Conservation (phyloP, 2,113 vertebrate species). For the Spea bombifrons region DNA sequence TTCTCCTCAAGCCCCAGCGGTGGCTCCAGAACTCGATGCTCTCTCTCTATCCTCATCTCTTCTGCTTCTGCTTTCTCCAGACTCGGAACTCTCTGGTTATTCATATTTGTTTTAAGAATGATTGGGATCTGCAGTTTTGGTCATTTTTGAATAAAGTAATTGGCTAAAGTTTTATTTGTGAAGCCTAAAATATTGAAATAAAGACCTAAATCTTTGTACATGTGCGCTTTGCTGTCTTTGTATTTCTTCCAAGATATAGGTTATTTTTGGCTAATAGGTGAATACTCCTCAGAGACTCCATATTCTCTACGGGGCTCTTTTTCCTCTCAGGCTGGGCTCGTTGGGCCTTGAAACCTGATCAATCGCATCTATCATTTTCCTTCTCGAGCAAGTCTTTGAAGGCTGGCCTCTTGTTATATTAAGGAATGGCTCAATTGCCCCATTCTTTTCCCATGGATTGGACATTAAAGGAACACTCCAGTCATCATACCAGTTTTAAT, state of each 20-base stretch:
- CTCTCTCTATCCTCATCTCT: conserved; percentile 65
- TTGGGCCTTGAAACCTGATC: no score
- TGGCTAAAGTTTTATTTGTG: conserved; percentile 82
- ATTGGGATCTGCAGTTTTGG: conserved; percentile 82
- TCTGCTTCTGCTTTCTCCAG: conserved; percentile 75
- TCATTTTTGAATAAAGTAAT: conserved; percentile 81
- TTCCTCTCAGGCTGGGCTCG: no score
- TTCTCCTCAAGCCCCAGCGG: conserved; percentile 61
- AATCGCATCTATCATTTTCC: no score
- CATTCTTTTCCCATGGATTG: conserved; percentile 59
- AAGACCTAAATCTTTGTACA: conserved; percentile 84
- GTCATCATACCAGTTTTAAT: conserved; percentile 49
- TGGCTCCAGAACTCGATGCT: conserved; percentile 69
- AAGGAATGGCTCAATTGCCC: conserved; percentile 52
- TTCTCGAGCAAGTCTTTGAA: no score
- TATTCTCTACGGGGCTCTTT: no score
- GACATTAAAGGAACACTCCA: conserved; percentile 60
- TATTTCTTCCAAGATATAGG: no score
- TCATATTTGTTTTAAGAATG: conserved; percentile 67
- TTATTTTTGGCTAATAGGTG: no score
- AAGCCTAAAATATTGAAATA: conserved; percentile 92
- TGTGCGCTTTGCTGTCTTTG: conserved; percentile 51
- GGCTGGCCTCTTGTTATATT: no score
- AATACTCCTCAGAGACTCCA: no score
- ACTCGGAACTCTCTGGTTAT: conserved; percentile 61